phyloP scores from a whole-genome alignment of 2,888 invertebrate species.

The Caenorhabditis sinica region DNA sequence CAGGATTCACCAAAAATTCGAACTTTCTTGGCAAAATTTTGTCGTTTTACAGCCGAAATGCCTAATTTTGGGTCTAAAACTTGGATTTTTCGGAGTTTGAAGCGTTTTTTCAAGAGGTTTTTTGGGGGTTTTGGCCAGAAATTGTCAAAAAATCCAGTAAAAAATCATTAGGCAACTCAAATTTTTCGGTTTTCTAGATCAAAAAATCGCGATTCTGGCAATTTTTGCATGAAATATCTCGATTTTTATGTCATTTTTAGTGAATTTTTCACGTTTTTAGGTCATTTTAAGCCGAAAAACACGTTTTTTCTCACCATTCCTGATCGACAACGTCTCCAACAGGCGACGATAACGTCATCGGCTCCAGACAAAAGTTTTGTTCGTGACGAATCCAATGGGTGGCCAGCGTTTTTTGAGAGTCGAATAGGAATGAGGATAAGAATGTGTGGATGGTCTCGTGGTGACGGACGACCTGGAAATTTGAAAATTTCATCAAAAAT shows the following conservation, averaged over 20 bases:
- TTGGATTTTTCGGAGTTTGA: too few species aligned
- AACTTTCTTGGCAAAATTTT: too few species aligned
- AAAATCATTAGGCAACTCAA: too few species aligned
- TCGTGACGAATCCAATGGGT: constrained; percentile 74
- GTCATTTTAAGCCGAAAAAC: background rate
- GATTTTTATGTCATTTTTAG: background rate
- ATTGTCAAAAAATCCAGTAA: too few species aligned
- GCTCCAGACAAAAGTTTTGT: constrained; percentile 58
- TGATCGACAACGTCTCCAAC: constrained; percentile 8
- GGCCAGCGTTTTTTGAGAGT: constrained; percentile 69
- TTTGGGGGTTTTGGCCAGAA: too few species aligned
- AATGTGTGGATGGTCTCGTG: constrained; percentile 74
- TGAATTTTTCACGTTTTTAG: background rate
- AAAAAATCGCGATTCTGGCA: too few species aligned
- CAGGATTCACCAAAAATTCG: too few species aligned
- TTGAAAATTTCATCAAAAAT: too few species aligned
- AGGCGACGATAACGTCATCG: constrained; percentile 22
- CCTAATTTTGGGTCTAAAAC: too few species aligned
- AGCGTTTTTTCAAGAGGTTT: too few species aligned
- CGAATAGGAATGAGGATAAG: constrained; percentile 79
- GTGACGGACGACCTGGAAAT: constrained; percentile 67
- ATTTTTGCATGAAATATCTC: background rate
- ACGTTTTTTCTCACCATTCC: constrained; percentile 1
- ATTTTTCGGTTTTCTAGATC: too few species aligned
- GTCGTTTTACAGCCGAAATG: too few species aligned